Evolutionary conservation across 2,797 vertebrate species (phyloP).

Genomic region (Rhabdophis nuchalis): DNA sequence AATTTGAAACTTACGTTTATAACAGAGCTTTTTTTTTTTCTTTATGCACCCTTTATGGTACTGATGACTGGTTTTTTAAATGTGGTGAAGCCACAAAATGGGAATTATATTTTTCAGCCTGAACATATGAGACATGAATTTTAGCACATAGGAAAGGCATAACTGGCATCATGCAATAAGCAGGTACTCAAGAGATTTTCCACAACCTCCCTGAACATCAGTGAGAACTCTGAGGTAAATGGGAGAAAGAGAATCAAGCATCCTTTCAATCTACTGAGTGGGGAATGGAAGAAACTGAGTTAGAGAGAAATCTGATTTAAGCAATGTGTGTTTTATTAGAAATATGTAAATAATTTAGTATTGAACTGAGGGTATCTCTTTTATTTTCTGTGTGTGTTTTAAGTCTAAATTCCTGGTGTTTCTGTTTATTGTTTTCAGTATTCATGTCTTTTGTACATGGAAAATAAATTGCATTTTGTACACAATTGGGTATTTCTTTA

Average conservation of each 20-base stretch:
- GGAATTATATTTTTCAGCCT: neutral
- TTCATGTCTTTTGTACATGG: neutral
- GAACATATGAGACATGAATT: neutral
- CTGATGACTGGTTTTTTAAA: neutral
- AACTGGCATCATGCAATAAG: neutral
- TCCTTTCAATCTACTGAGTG: neutral
- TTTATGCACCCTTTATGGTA: neutral
- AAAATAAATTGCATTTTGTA: neutral
- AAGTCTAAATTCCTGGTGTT: neutral
- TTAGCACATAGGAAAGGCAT: neutral
- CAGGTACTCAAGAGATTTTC: neutral
- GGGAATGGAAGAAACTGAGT: neutral
- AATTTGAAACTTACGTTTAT: neutral
- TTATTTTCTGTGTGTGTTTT: neutral
- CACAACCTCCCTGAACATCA: neutral
- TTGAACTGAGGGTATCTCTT: neutral
- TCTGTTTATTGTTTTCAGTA: neutral
- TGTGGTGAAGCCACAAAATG: neutral
- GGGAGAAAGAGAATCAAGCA: neutral
- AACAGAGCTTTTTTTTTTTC: neutral
- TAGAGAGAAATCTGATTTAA: neutral
- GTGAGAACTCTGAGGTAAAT: neutral
- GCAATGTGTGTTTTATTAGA: neutral
- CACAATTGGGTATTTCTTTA: neutral
- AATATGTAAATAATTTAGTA: neutral